Base-by-base conservation (phyloP, 2,888 invertebrate species). In the Euplagia quadripunctaria region DNA sequence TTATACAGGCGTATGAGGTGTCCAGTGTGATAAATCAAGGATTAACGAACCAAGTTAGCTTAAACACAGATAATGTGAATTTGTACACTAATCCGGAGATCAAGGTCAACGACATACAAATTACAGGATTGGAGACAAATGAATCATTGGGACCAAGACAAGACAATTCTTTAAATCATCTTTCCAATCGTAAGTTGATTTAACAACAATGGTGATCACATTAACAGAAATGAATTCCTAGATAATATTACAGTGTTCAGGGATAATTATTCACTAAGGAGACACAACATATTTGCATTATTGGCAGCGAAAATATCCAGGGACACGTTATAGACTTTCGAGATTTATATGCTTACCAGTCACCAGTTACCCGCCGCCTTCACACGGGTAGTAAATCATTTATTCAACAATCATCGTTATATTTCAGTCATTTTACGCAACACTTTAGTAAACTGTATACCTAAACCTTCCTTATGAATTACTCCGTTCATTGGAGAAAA, bases 171-270 rank as follows among this genome's bases (percentile, higher is more conserved):
- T 91, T 92, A 65, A 90, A 94, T 71, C 91, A 92, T 84, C 85
- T 93, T 89, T 69, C 69, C 16, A 92, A 94, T 84, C 91, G 94
- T 94, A 91, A 94, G 94, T 94, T 65, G 4, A 63, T 64, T 69
- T 46, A 65, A 7, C 12, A 64, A 12, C n/a, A n/a, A 46, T 46
- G 43, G 43, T 46, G 8, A 46, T 46, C 9, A 46, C 6, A 46
- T 46, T 46, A 8, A 46, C 9, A 46, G 43, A 20, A 51, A 20
- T 55, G 42, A 4, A 52, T n/a, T n/a, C 0, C 0, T 12, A n/a
- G 17, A 31, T 41, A 42, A 49, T 9, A 12, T 58, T 8, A 61
- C 14, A 61, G 31, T 61, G 31, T 14, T 61, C 31, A 31, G 7
- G 12, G 14, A 61, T 14, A 31, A 31, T 58, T 31, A 3, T 58